Evolutionary conservation across 2,888 invertebrate species (phyloP).

Genomic region (Drosophila ezoana): DNA sequence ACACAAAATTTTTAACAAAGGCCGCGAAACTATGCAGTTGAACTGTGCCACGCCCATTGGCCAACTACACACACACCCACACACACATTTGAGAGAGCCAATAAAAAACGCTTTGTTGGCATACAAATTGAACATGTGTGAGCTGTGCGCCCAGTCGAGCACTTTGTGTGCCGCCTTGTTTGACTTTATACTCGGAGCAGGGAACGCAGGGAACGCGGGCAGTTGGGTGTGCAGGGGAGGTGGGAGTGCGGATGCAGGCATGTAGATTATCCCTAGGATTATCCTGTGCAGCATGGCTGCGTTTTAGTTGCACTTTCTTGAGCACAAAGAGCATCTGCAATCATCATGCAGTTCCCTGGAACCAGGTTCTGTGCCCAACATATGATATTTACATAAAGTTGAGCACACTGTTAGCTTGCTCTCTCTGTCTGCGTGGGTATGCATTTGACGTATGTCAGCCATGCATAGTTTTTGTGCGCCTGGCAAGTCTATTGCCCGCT

Average conservation of each 20-base stretch:
- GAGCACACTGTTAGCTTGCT: slow-evolving; percentile 13
- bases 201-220: no score
- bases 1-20: slow-evolving; percentile 63
- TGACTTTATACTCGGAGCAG: slow-evolving; percentile 26
- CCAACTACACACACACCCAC: slow-evolving; percentile 4
- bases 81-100: slow-evolving; percentile 30
- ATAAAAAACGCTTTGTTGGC: slow-evolving; percentile 73
- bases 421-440: neutral
- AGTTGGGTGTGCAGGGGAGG: neutral
- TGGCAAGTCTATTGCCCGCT: slow-evolving; percentile 17
- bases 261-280: slow-evolving; percentile 71
- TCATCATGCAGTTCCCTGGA: slow-evolving; percentile 24
- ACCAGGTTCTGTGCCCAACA: slow-evolving; percentile 27
- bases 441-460: slow-evolving; percentile 7
- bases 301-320: slow-evolving; percentile 72
- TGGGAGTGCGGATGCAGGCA: neutral
- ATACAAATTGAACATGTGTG: slow-evolving; percentile 71
- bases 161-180: slow-evolving; percentile 42
- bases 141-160: slow-evolving; percentile 13
- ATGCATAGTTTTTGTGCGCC: slow-evolving; percentile 7
- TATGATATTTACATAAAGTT: slow-evolving; percentile 59
- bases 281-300: slow-evolving; percentile 75
- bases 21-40: slow-evolving; percentile 62
- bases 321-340: slow-evolving; percentile 21
- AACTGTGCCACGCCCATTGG: slow-evolving; percentile 27